phyloP scores from a whole-genome alignment of 2,797 vertebrate genomes.

The Sebastiscus albofasciatus region DNA sequence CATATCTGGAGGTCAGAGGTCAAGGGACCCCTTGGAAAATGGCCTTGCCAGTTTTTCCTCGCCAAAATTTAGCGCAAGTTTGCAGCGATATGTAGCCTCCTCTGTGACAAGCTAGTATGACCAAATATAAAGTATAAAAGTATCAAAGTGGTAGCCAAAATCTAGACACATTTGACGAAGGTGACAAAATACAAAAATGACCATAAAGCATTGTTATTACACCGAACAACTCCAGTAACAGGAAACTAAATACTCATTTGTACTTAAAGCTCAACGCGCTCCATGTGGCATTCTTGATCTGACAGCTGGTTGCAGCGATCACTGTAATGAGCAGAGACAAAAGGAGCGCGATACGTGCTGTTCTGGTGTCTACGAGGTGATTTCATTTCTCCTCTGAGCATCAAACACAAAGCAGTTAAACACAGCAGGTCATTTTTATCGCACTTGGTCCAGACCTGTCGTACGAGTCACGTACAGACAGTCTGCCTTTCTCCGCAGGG shows the following conservation, averaged over 20 bases:
- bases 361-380: neutral
- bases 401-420: neutral
- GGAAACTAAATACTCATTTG: neutral
- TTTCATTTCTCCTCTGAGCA: conserved; percentile 10
- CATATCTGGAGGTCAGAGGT: no score
- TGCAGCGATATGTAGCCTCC: accelerated
- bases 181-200: neutral
- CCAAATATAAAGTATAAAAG: neutral
- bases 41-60: accelerated
- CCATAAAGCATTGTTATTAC: neutral
- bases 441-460: neutral
- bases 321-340: conserved; percentile 8
- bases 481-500: neutral
- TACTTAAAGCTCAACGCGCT: neutral
- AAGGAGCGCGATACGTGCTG: neutral
- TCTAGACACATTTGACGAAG: neutral
- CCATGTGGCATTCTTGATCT: neutral
- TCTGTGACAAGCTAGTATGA: accelerated
- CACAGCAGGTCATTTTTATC: neutral
- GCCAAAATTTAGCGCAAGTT: no score
- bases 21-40: no score
- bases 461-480: neutral
- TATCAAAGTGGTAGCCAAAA: neutral
- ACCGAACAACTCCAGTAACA: neutral
- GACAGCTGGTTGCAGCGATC: neutral